These are phyloP conservation scores for Muntiacus reevesi DNA, from an alignment of 2,113 vertebrate species.

Conservation along the genomic window DNA sequence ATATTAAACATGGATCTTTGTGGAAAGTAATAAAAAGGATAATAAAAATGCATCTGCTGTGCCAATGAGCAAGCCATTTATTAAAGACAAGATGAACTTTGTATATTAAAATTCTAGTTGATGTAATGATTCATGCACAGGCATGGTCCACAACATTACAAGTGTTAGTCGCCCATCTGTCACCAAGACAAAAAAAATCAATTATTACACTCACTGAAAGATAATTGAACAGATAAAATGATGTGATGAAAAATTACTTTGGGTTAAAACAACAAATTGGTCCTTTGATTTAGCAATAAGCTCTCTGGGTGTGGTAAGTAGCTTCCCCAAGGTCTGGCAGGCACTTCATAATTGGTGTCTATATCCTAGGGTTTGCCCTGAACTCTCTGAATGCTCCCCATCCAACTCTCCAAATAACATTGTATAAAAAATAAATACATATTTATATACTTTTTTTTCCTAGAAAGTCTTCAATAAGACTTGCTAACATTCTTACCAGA, in stretches of 20 bases:
- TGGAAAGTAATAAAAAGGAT: constrained; percentile 42
- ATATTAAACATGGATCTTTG: not conserved
- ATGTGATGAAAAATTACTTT: not conserved
- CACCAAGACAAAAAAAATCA: constrained; percentile 21
- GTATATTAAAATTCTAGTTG: constrained; percentile 37
- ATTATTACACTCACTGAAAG: not conserved
- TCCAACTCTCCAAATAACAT: not conserved
- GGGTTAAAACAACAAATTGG: constrained; percentile 11
- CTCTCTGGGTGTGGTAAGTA: not conserved
- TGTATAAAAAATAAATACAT: not conserved
- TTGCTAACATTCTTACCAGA: not conserved
- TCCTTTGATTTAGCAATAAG: not conserved
- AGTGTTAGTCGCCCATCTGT: constrained; percentile 7
- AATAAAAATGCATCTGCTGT: constrained; percentile 6
- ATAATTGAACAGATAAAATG: constrained; percentile 16
- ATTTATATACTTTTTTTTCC: not conserved
- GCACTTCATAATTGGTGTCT: not conserved
- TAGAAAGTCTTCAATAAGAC: not conserved
- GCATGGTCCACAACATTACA: not conserved
- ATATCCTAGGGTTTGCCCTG: not conserved
- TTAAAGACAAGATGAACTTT: constrained; percentile 31
- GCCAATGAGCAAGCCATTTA: constrained; percentile 1
- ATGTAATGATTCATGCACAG: constrained; percentile 37
- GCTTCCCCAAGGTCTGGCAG: not conserved
- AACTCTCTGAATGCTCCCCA: not conserved